A percentile compares a stretch with the other conserved stretches of the same genome.
phyloP scores from a whole-genome alignment of 2,113 vertebrate genomes.

The Tiliqua scincoides region DNA sequence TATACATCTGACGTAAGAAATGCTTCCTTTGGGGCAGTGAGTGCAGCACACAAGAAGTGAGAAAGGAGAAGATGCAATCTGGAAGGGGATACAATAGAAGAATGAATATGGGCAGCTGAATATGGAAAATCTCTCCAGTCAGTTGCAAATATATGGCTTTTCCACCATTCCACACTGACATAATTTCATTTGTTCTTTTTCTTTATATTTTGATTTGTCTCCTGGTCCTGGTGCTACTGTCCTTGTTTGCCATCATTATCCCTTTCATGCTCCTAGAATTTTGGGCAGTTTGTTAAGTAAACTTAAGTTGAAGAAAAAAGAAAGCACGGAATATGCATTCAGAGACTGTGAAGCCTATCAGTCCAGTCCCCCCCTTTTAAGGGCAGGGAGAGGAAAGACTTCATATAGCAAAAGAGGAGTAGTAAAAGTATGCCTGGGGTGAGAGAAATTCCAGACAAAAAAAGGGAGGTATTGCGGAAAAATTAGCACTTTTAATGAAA shows the following conservation, averaged over 20 bases:
- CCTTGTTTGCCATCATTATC: neutral
- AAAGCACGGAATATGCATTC: neutral
- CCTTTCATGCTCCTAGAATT: neutral
- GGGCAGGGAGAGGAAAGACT: neutral
- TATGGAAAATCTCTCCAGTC: neutral
- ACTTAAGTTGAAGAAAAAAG: neutral
- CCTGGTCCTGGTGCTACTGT: neutral
- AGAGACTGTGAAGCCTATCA: neutral
- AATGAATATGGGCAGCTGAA: neutral
- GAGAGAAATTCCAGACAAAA: neutral
- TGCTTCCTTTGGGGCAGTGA: neutral
- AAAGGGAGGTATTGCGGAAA: neutral
- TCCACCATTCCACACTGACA: neutral
- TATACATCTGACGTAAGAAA: neutral
- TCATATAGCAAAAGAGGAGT: neutral
- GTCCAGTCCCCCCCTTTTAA: no score
- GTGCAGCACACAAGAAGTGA: neutral
- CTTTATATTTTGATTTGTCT: neutral
- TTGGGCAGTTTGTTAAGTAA: neutral
- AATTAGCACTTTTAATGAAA: neutral
- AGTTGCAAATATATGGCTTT: neutral
- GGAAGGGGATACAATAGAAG: neutral
- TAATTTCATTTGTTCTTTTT: neutral
- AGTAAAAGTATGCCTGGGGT: neutral
- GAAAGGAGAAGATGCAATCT: neutral